Conservation (phyloP, 2,797 vertebrate genomes). For the Spheniscus humboldti region DNA sequence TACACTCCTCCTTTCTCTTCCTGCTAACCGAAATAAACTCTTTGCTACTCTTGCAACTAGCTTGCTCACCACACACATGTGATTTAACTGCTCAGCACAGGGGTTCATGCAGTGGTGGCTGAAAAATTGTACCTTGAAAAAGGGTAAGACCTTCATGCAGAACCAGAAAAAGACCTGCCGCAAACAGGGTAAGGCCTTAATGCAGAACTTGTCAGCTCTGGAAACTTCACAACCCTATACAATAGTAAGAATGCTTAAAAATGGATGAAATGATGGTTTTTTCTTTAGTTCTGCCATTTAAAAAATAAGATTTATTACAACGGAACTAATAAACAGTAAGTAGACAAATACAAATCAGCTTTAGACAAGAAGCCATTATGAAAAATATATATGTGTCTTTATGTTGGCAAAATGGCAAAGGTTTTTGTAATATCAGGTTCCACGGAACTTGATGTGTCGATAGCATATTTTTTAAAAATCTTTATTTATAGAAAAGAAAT, state of each 20-base stretch:
- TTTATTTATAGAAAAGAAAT: not conserved
- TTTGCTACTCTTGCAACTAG: not conserved
- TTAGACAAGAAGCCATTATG: not conserved
- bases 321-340: not conserved
- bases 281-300: not conserved
- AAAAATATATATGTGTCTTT: not conserved
- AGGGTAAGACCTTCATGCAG: not conserved
- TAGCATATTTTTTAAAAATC: too few species aligned
- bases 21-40: not conserved
- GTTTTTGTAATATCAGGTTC: fast-evolving
- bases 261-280: fast-evolving
- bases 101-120: not conserved
- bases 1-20: not conserved
- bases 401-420: fast-evolving
- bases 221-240: not conserved
- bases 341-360: not conserved
- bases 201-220: not conserved
- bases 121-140: not conserved
- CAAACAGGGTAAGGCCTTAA: not conserved
- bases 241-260: not conserved
- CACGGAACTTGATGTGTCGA: not conserved
- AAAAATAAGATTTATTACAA: not conserved
- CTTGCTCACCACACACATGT: not conserved
- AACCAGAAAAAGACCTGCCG: not conserved
- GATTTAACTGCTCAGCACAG: not conserved